Percentiles rank a stretch among this genome's conserved stretches.
Evolutionary conservation across 2,888 invertebrate species (phyloP).

Genomic region (Sarcophaga caerulescens): DNA sequence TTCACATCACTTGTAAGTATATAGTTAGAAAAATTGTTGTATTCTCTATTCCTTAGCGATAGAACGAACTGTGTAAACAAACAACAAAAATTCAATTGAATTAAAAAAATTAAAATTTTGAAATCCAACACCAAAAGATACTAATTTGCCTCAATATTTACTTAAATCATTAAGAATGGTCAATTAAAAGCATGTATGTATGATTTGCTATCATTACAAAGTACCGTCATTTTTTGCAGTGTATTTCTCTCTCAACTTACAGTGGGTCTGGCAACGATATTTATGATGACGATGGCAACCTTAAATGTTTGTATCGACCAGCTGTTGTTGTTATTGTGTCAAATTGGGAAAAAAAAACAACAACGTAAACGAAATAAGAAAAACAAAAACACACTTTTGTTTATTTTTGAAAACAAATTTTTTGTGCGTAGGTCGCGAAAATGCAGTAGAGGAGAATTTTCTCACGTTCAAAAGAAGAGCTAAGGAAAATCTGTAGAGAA

Average conservation of each 20-base stretch:
- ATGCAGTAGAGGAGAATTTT: slow-evolving; percentile 21
- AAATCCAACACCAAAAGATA: too few relatives aligned
- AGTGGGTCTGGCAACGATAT: not conserved
- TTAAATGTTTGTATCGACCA: not conserved
- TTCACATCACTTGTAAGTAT: too few relatives aligned
- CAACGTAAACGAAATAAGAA: not conserved
- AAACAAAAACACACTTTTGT: slow-evolving; percentile 46
- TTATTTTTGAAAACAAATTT: slow-evolving; percentile 49
- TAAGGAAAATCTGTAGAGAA: slow-evolving; percentile 28
- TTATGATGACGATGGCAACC: not conserved
- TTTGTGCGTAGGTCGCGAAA: slow-evolving; percentile 30
- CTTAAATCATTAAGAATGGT: too few relatives aligned
- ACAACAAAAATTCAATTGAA: too few relatives aligned
- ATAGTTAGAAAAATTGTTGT: too few relatives aligned
- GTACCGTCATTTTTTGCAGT: not conserved
- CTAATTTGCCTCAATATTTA: too few relatives aligned
- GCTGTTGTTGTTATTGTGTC: slow-evolving; percentile 36
- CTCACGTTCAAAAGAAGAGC: slow-evolving; percentile 13
- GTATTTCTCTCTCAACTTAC: not conserved
- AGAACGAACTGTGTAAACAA: too few relatives aligned
- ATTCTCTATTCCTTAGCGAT: too few relatives aligned
- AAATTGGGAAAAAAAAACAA: not conserved
- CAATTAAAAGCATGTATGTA: too few relatives aligned
- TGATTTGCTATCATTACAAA: too few relatives aligned
- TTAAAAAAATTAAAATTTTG: too few relatives aligned